Conservation (phyloP, 2,888 invertebrate species). For the Archips crataeganus region DNA sequence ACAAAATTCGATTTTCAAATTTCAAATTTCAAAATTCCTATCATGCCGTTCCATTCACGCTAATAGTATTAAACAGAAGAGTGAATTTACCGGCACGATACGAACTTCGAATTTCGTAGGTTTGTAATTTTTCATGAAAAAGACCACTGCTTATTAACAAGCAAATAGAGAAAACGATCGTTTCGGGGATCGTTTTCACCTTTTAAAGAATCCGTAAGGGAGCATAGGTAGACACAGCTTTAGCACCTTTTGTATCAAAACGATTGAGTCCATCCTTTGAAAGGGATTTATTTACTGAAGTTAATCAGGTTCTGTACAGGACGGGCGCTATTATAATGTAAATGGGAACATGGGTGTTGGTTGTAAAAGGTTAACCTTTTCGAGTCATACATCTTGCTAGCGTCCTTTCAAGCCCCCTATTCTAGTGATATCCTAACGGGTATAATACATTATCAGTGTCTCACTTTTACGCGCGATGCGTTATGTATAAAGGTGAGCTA, state of each 20-base stretch:
- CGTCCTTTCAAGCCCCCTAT: constrained; percentile 34
- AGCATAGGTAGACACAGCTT: neutral
- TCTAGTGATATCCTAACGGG: neutral
- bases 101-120: too few species aligned
- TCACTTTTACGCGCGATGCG: neutral
- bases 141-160: neutral
- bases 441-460: neutral
- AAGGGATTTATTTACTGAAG: constrained; percentile 3
- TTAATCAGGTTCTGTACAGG: constrained; percentile 2
- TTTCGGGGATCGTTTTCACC: neutral
- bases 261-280: neutral
- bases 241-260: constrained; percentile 4
- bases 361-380: constrained; percentile 51
- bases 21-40: too few species aligned
- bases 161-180: neutral
- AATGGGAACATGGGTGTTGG: neutral
- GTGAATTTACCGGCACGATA: too few species aligned
- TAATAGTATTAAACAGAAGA: too few species aligned
- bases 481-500: neutral
- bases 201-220: neutral
- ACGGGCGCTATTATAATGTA: neutral
- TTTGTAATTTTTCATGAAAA: neutral
- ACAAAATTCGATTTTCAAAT: too few species aligned
- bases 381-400: constrained; percentile 50
- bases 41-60: too few species aligned